Evolutionary conservation across 2,888 invertebrate genomes (phyloP).

Genomic region (Eupelmus urozonus): DNA sequence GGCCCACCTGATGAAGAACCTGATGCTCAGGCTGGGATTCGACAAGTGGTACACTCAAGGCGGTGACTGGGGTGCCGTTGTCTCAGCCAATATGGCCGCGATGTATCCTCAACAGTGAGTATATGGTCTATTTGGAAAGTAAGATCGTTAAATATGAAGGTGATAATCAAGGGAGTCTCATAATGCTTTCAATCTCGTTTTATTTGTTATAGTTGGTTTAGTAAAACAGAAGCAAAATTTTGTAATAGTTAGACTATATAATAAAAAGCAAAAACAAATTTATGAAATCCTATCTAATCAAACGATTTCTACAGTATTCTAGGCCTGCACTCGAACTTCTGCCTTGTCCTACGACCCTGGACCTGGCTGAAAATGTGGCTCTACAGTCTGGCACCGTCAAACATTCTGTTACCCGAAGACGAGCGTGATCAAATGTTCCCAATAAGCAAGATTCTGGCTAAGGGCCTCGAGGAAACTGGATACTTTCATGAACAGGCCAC

Average conservation of each 20-base stretch:
- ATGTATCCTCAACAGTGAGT: slow-evolving; percentile 80
- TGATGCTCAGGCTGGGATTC: slow-evolving; percentile 85
- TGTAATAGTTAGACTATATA: too few species aligned
- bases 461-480: slow-evolving; percentile 68
- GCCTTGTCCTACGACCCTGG: slow-evolving; percentile 64
- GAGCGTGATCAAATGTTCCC: slow-evolving; percentile 68
- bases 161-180: too few species aligned
- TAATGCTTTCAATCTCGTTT: too few species aligned
- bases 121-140: too few species aligned
- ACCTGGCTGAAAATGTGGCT: slow-evolving; percentile 61
- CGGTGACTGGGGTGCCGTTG: slow-evolving; percentile 89
- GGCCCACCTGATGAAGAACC: slow-evolving; percentile 81
- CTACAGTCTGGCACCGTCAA: slow-evolving; percentile 68
- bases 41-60: slow-evolving; percentile 85
- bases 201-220: too few species aligned
- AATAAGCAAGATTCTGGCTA: slow-evolving; percentile 60
- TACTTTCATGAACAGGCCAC: slow-evolving; percentile 82
- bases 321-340: slow-evolving; percentile 79
- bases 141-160: too few species aligned
- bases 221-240: too few species aligned
- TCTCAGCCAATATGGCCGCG: slow-evolving; percentile 82
- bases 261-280: neutral
- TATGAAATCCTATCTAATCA: too few species aligned
- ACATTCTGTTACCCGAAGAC: slow-evolving; percentile 64
- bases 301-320: slow-evolving; percentile 73